phyloP scores from a whole-genome alignment of 2,797 vertebrate genomes.

The Spinibarbus caldwelli region DNA sequence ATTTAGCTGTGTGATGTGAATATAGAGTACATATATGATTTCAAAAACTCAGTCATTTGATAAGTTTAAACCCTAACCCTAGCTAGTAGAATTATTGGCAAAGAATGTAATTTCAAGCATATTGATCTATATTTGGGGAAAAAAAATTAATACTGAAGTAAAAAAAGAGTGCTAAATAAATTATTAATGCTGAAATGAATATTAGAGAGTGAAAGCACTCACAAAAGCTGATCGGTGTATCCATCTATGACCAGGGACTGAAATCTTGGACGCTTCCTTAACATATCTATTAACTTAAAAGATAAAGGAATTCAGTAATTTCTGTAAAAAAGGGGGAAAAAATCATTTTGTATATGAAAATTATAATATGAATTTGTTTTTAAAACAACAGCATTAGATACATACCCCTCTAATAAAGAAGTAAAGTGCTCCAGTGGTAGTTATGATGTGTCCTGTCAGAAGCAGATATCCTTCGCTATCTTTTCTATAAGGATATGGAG shows the following conservation, averaged over 20 bases:
- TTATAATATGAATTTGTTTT: not conserved
- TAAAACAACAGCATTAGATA: constrained; percentile 1
- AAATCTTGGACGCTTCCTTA: constrained; percentile 82
- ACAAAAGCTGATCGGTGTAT: constrained; percentile 94
- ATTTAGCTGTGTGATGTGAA: not conserved
- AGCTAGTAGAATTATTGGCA: not conserved
- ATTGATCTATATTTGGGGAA: not conserved
- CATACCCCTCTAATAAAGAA: constrained; percentile 91
- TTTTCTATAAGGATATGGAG: constrained; percentile 72
- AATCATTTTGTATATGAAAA: not conserved
- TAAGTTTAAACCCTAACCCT: not conserved
- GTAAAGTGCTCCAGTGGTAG: constrained; percentile 80
- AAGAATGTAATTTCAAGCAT: not conserved
- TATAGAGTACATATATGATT: not conserved
- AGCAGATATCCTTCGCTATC: constrained; percentile 76
- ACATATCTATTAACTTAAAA: constrained; percentile 84
- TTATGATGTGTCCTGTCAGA: constrained; percentile 81
- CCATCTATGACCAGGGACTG: constrained; percentile 87
- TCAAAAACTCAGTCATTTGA: not conserved
- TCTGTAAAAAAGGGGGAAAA: not conserved
- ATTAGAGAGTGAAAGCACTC: constrained; percentile 62
- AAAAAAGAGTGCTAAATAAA: not conserved
- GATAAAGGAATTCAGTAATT: constrained; percentile 35
- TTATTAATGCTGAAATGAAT: not conserved
- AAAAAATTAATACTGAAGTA: too few relatives aligned